Conservation (phyloP, 2,888 invertebrate genomes). For the Xestia c-nigrum region DNA sequence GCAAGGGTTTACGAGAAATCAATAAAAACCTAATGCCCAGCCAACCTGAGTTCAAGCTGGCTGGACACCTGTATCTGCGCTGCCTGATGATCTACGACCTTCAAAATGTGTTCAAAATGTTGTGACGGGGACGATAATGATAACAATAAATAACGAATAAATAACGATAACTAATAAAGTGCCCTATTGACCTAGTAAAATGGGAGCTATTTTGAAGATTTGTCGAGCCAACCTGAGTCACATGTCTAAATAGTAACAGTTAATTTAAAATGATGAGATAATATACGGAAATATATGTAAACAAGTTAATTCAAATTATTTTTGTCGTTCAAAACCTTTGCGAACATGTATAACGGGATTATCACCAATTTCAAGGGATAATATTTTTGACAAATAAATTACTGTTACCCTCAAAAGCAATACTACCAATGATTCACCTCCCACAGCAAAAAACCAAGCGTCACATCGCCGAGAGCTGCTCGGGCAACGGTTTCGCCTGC, state of each 20-base stretch:
- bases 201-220: too few species aligned
- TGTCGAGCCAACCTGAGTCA: too few species aligned
- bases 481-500: conserved; percentile 80
- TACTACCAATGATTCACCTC: background rate
- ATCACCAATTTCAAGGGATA: background rate
- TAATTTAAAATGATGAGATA: background rate
- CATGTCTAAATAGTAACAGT: background rate
- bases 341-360: background rate
- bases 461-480: conserved; percentile 74
- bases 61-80: too few species aligned
- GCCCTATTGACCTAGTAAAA: too few species aligned
- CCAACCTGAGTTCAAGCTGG: too few species aligned
- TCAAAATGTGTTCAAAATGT: too few species aligned
- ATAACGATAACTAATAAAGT: too few species aligned
- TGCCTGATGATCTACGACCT: too few species aligned
- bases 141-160: too few species aligned
- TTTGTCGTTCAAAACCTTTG: background rate
- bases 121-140: too few species aligned
- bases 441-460: conserved; percentile 72
- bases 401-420: background rate
- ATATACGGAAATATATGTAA: background rate
- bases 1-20: too few species aligned
- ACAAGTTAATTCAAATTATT: background rate
- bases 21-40: too few species aligned
- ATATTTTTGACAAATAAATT: background rate